Evolutionary conservation across 1,140 invertebrate species (phyloP).

Genomic region (Drosophila bifasciata): DNA sequence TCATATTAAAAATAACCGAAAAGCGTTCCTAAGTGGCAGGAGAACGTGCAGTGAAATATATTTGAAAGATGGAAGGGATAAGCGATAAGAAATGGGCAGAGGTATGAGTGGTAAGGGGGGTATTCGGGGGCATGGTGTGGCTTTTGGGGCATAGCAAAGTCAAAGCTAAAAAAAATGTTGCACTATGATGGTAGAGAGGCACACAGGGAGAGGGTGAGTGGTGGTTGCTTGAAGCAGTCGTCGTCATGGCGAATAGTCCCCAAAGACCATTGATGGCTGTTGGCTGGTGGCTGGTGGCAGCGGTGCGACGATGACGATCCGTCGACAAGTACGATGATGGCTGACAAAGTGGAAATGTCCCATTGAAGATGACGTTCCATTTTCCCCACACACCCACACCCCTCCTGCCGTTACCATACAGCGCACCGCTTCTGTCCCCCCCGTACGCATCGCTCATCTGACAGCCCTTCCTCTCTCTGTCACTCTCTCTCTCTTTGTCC

Average conservation of each 20-base stretch:
- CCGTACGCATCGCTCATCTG: background rate
- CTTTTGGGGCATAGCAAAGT: background rate
- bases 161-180: background rate
- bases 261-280: slow-evolving; percentile 27
- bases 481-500: too few species aligned
- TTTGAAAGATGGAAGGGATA: slow-evolving; percentile 41
- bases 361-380: slow-evolving; percentile 70
- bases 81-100: slow-evolving; percentile 5
- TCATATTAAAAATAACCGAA: slow-evolving; percentile 81
- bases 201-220: background rate
- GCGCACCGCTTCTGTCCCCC: background rate
- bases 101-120: slow-evolving; percentile 7
- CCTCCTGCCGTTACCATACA: slow-evolving; percentile 8
- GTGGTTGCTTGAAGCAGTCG: slow-evolving; percentile 17
- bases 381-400: slow-evolving; percentile 4
- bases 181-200: background rate
- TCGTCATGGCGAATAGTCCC: slow-evolving; percentile 53
- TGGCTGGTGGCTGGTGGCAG: too few species aligned
- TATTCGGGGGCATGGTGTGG: background rate
- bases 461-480: too few species aligned
- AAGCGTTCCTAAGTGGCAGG: slow-evolving; percentile 77
- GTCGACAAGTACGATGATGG: slow-evolving; percentile 52
- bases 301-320: slow-evolving; percentile 30
- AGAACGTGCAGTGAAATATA: slow-evolving; percentile 77
- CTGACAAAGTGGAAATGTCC: slow-evolving; percentile 79